These are phyloP conservation scores for Scaptomyza hsui DNA, from an alignment of 1,140 invertebrate genomes.

Conservation along the genomic window DNA sequence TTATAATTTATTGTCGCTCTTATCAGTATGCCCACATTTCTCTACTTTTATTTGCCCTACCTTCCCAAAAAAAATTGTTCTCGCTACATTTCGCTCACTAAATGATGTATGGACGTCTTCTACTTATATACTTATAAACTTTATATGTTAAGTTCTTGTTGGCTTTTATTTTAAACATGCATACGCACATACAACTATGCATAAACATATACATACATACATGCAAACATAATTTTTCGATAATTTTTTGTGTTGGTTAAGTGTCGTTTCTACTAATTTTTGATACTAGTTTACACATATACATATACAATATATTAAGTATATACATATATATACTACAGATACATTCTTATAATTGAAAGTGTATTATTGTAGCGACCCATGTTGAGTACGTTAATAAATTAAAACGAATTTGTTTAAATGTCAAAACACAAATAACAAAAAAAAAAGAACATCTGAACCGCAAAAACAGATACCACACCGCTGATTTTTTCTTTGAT, in stretches of 20 bases:
- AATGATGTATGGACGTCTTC: slow-evolving; percentile 56
- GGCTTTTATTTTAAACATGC: slow-evolving; percentile 67
- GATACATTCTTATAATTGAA: slow-evolving; percentile 56
- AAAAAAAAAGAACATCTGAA: slow-evolving; percentile 19
- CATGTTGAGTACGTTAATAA: slow-evolving; percentile 81
- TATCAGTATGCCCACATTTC: slow-evolving; percentile 49
- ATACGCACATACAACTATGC: slow-evolving; percentile 27
- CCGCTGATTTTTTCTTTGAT: slow-evolving; percentile 24
- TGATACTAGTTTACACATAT: slow-evolving; percentile 81
- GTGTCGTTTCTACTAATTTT: slow-evolving; percentile 81
- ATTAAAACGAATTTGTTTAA: slow-evolving; percentile 80
- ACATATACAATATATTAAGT: slow-evolving; percentile 53
- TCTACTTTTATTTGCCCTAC: slow-evolving; percentile 21
- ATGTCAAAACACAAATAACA: slow-evolving; percentile 57
- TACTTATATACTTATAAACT: slow-evolving; percentile 47
- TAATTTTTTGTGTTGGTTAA: slow-evolving; percentile 74
- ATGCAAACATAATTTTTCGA: slow-evolving; percentile 66
- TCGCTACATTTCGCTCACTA: slow-evolving; percentile 55
- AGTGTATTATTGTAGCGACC: slow-evolving; percentile 73
- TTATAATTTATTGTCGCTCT: slow-evolving; percentile 79
- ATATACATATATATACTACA: slow-evolving; percentile 57
- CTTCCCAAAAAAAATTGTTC: slow-evolving; percentile 16
- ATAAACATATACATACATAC: slow-evolving; percentile 36
- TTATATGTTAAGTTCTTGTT: slow-evolving; percentile 64
- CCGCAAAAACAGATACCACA: slow-evolving; percentile 10